These are phyloP conservation scores for Enteromius viviparus DNA, from an alignment of 2,797 vertebrate species.

Conservation along the genomic window DNA sequence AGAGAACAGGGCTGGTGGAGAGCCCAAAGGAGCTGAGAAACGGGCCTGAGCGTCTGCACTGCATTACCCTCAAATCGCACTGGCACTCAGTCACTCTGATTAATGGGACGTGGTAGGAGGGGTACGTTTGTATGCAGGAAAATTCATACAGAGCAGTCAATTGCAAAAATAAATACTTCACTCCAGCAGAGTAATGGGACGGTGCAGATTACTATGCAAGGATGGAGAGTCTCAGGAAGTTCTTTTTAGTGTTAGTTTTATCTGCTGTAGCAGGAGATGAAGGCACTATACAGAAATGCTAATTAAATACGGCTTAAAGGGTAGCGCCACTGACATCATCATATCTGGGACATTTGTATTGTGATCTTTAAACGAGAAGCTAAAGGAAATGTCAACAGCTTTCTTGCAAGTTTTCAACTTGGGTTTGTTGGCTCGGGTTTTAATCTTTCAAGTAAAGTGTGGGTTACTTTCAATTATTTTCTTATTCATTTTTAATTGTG, in stretches of 20 bases:
- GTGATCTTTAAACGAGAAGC: slow-evolving; percentile 47
- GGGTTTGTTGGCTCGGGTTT: slow-evolving; percentile 55
- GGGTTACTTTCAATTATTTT: slow-evolving; percentile 82
- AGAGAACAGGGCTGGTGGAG: slow-evolving; percentile 28
- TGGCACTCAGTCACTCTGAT: slow-evolving; percentile 45
- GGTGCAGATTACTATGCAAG: slow-evolving; percentile 36
- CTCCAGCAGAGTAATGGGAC: slow-evolving; percentile 45
- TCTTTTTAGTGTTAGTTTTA: slow-evolving; percentile 22
- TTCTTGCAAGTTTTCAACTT: slow-evolving; percentile 46
- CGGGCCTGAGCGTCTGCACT: slow-evolving; percentile 27
- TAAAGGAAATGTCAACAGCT: slow-evolving; percentile 61
- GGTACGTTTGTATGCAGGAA: slow-evolving; percentile 29
- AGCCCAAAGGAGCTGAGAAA: slow-evolving; percentile 37
- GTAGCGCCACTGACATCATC: slow-evolving; percentile 19
- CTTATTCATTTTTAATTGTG: slow-evolving; percentile 86
- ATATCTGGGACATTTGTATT: slow-evolving; percentile 33
- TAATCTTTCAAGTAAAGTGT: slow-evolving; percentile 66
- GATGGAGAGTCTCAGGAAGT: slow-evolving; percentile 24
- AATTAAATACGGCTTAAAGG: slow-evolving; percentile 39
- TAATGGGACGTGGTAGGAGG: slow-evolving; percentile 47
- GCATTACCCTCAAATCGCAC: slow-evolving; percentile 42
- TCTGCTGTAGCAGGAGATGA: slow-evolving; percentile 4
- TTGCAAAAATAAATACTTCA: slow-evolving; percentile 69
- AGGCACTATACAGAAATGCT: neutral
- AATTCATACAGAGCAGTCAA: slow-evolving; percentile 64